phyloP scores from a whole-genome alignment of 2,113 vertebrate species.

The Zapus hudsonius region DNA sequence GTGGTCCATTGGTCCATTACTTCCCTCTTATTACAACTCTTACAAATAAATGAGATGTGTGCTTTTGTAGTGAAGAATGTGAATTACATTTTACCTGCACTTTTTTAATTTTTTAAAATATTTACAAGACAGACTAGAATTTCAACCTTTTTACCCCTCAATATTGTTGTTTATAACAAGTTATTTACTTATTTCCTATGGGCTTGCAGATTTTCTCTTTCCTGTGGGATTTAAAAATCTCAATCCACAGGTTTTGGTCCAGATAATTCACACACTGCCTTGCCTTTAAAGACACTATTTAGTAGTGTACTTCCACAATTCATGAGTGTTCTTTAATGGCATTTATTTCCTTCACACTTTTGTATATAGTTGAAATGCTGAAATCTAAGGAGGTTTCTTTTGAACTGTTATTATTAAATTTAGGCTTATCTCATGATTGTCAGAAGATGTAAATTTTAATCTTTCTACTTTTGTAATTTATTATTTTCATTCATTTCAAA shows the following conservation, averaged over 20 bases:
- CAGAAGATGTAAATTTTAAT: not conserved
- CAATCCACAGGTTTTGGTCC: not conserved
- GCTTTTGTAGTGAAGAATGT: not conserved
- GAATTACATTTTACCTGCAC: not conserved
- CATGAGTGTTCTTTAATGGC: not conserved
- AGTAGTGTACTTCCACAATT: not conserved
- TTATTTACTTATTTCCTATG: not conserved
- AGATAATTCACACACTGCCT: not conserved
- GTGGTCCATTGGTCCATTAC: no score
- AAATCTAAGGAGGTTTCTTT: not conserved
- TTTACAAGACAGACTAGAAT: not conserved
- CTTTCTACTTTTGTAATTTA: not conserved
- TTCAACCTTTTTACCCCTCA: no score
- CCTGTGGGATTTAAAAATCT: not conserved
- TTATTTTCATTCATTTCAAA: constrained; percentile 41
- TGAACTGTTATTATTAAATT: constrained; percentile 32
- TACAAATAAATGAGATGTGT: not conserved
- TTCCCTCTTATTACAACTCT: not conserved
- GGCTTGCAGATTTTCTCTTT: not conserved
- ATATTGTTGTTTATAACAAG: not conserved
- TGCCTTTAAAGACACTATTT: not conserved
- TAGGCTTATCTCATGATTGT: not conserved
- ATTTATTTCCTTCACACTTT: not conserved
- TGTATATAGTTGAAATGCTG: not conserved
- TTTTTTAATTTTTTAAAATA: not conserved